Conservation (phyloP, 1,140 invertebrate species). For the Ladona fulva region DNA sequence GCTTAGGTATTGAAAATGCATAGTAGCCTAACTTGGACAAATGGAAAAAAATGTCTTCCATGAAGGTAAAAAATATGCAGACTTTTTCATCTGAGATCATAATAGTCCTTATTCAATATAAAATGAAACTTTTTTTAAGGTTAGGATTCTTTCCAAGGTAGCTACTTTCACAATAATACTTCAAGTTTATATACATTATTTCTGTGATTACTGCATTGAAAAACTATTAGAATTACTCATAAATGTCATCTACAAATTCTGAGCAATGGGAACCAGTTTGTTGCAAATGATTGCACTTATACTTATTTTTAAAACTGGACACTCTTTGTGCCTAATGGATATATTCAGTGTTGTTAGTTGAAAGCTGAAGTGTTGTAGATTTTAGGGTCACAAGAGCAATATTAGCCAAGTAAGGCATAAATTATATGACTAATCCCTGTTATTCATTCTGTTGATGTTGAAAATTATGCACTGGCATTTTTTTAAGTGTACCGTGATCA, state of each 20-base stretch:
- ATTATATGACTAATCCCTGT: conserved; percentile 10
- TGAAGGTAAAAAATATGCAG: neutral
- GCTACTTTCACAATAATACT: neutral
- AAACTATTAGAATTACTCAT: neutral
- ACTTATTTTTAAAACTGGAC: neutral
- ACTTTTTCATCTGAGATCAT: too few species aligned
- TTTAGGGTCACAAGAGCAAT: neutral
- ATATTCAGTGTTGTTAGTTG: neutral
- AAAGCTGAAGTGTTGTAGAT: conserved; percentile 9
- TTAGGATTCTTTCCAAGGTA: neutral
- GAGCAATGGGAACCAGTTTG: neutral
- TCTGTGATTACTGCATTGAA: neutral
- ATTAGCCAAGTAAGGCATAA: neutral
- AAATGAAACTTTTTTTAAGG: too few species aligned
- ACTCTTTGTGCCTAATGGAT: neutral
- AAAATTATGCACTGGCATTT: conserved; percentile 6
- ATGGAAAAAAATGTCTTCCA: neutral
- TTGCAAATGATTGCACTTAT: neutral
- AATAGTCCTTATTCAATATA: too few species aligned
- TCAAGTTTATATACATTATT: neutral
- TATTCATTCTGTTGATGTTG: conserved; percentile 10
- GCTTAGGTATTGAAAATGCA: neutral
- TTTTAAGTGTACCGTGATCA: neutral
- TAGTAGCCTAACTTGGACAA: conserved; percentile 5
- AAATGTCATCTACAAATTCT: neutral